Evolutionary conservation across 2,797 vertebrate genomes (phyloP), one percentile per base, ranked within the genome.

Genomic region (Megalops cyprinoides): DNA sequence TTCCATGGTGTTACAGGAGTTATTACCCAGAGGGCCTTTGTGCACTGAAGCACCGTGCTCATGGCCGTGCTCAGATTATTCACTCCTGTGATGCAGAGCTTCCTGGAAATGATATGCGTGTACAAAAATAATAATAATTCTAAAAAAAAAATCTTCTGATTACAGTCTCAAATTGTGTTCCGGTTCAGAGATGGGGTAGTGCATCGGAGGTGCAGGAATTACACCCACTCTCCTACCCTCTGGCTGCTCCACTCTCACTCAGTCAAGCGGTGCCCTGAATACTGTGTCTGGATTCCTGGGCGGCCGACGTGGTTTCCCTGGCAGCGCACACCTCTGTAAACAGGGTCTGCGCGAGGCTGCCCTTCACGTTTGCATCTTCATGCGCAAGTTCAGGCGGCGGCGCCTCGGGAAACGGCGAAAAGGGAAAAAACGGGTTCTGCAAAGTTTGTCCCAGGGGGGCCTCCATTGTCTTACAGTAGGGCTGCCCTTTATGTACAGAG

Each of bases 81-180:
- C 55, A 60, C 25, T 65, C 23, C 44, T 62, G 37, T 5, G 20
- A 39, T 62, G 42, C 25, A 9, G 44, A 62, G 76, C 55, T 23
- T n/a, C 62, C 76, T 78, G 34, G 28, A 62, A 78, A 46, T 78
- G 25, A 31, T 46, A 48, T 78, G 67, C 6, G 18, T 44, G 67
- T 20, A 71, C n/a, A 71, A 71, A 71, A n/a, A 71, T 71, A 44
- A 34, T 39, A 42, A 8, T 20, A 7, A 37, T 20, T n/a, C n/a
- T n/a, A n/a, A n/a, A n/a, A n/a, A n/a, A 69, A 69, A 39, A 42
- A 71, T 23, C 18, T 31, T 71, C 15, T 37, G 31, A 67, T 18
- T 14, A 20, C 39, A 71, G 7, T 8, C 23, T 2, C 67, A 44
- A 71, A 42, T 71, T 71, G 44, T 20, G 23, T 42, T 37, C 31